phyloP scores from a whole-genome alignment of 1,140 invertebrate species.

The Drosophila ironensis region DNA sequence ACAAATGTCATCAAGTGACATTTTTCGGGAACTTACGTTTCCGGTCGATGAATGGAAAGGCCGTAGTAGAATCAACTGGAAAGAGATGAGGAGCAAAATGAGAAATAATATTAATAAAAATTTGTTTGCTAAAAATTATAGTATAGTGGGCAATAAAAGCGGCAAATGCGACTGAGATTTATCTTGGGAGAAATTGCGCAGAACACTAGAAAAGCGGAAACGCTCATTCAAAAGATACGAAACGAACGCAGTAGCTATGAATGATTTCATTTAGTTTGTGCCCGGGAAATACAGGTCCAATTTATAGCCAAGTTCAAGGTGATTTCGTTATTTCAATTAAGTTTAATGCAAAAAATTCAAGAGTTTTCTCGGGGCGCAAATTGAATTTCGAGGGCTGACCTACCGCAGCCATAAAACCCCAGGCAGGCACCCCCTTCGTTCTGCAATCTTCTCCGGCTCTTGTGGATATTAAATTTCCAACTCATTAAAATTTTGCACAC shows the following conservation, averaged over 20 bases:
- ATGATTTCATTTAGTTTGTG: neutral
- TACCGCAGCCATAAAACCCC: constrained; percentile 63
- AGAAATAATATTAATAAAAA: constrained; percentile 45
- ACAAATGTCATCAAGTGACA: constrained; percentile 7
- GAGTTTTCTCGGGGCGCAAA: constrained; percentile 48
- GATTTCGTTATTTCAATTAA: constrained; percentile 61
- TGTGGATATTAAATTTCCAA: constrained; percentile 77
- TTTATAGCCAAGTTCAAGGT: constrained; percentile 68
- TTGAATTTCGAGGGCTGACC: constrained; percentile 62
- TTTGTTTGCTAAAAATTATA: constrained; percentile 15
- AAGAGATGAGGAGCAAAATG: constrained; percentile 14
- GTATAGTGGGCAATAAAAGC: too few species aligned
- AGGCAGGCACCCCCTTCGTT: neutral
- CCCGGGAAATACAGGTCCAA: constrained; percentile 24
- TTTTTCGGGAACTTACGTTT: constrained; percentile 55
- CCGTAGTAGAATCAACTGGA: too few species aligned
- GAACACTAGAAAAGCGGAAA: constrained; percentile 46
- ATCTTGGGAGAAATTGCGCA: constrained; percentile 63
- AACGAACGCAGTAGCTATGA: constrained; percentile 14
- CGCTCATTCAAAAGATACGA: constrained; percentile 22
- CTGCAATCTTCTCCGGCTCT: constrained; percentile 55
- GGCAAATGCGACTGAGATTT: constrained; percentile 39
- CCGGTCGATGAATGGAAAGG: constrained; percentile 28
- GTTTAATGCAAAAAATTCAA: constrained; percentile 57
- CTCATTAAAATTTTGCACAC: constrained; percentile 77